Percentiles rank a stretch among this genome's conserved stretches.
Evolutionary conservation across 2,113 vertebrate genomes (phyloP).

Genomic region (Phoxinus phoxinus): DNA sequence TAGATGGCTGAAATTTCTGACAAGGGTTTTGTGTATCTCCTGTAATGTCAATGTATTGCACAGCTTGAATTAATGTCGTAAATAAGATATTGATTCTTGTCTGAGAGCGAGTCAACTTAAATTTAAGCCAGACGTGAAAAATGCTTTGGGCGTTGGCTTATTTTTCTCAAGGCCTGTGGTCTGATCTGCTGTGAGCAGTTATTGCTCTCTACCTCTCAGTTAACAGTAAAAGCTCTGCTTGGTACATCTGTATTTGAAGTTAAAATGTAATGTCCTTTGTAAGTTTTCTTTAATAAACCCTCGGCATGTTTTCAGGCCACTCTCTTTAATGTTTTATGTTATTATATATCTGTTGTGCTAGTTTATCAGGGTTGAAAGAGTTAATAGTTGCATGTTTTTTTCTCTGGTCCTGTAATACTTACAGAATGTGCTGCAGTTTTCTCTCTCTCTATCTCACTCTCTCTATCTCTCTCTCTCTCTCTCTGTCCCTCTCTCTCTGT

Average conservation of each 20-base stretch:
- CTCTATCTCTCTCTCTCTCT: conserved; percentile 1
- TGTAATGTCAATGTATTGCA: not conserved
- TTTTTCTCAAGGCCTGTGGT: conserved; percentile 18
- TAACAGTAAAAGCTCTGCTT: not conserved
- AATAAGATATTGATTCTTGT: not conserved
- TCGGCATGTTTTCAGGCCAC: not conserved
- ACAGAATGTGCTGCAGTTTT: conserved; percentile 15
- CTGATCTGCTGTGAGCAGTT: not conserved
- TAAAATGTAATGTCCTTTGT: not conserved
- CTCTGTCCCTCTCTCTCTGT: not conserved
- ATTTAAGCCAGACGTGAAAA: not conserved
- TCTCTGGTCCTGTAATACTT: not conserved
- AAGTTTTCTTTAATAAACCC: not conserved
- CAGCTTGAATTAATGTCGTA: not conserved
- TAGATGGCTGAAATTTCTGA: too few relatives aligned
- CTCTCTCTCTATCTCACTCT: not conserved
- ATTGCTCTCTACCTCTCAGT: not conserved
- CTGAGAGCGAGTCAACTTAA: not conserved
- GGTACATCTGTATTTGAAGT: not conserved
- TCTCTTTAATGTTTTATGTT: not conserved
- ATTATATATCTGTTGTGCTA: not conserved
- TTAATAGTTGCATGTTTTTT: not conserved
- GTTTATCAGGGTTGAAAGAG: not conserved
- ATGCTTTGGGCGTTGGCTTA: not conserved
- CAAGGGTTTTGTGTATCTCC: not conserved